Base-by-base conservation (phyloP, 2,888 invertebrate genomes). In the Ethmia dodecea region DNA sequence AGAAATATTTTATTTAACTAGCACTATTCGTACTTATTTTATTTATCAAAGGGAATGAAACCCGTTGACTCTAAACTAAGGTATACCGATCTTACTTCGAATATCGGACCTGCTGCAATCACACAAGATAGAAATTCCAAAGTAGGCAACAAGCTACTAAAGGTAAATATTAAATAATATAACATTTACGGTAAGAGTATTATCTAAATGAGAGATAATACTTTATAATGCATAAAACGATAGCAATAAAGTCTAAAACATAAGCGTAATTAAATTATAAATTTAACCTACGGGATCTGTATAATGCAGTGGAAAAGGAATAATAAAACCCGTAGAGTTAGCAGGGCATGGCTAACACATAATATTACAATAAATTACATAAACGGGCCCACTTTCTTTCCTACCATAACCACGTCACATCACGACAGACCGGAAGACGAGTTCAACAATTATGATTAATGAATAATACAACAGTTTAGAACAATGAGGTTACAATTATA, bases 301-400 rank as follows among this genome's bases (percentile, higher is more conserved):
- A 22, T 22, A 22, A 22, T 22, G 22, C n/a, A 22, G 22, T n/a
- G n/a, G 8, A 22, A 22, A 22, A 22, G n/a, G 20, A 20, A 22
- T 22, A 22, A 6, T 22, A 22, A n/a, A 3, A 22, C n/a, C n/a
- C 8, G 22, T 22, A 22, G 3, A 22, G 22, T 22, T 9, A 22
- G n/a, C 22, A n/a, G 22, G n/a, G 22, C 22, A 22, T 22, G n/a
- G n/a, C 22, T n/a, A 22, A 22, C 22, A 46, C 42, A 49, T 47
- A 47, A 38, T 40, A 32, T 34, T 47, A 49, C 44, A 42, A 50
- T 53, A 52, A 52, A 53, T 47, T 55, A 53, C 50, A 49, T 35
- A 48, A 37, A 49, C 46, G 48, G 45, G 47, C 41, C 52, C 47
- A 60, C 61, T 65, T 63, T 63, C 63, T 56, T 55, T 45, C 35